Base-by-base conservation (phyloP, 2,888 invertebrate species). In the Atrina japonica region DNA sequence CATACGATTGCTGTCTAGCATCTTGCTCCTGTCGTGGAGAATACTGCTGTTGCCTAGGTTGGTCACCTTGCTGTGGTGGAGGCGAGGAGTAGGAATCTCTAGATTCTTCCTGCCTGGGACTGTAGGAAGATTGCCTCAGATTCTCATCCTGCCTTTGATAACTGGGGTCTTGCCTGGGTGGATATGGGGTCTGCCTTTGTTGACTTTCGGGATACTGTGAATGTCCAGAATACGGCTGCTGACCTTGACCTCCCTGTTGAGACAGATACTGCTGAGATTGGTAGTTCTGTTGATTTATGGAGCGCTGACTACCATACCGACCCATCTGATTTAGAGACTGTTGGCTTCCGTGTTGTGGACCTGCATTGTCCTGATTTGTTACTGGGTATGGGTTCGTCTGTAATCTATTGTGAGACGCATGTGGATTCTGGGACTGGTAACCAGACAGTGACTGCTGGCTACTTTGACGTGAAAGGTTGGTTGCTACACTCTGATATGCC, bases 361-460 rank as follows among this genome's bases (percentile, higher is more conserved):
- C 58, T 14, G 56, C 30, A 14, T 35, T 23, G 40, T n/a, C 40
- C 16, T 40, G 56, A n/a, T 56, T 30, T 16, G 56, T 5, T 5
- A 11, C 35, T 35, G 35, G 35, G 35, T 35, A 35, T 7, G 11
- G 35, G 11, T 35, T 35, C 1, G 61, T 47, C 9, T 61, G 47
- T 29, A 61, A 35, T 30, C 61, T 29, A 14, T 49, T 47, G 23
- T 61, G 61, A 6, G 61, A 61, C 3, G 49, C 29, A 23, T 30
- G 30, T 1, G 41, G 35, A 21, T 61, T 30, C 21, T 40, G 29
- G 21, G 18, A 29, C 21, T 25, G 47, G 35, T 47, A 53, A 29
- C 64, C 53, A 16, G 30, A 23, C 7, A 64, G 64, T 6, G 69
- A 69, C 56, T 69, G 64, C 43, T 69, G 58, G 55, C 69, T 69